Evolutionary conservation across 2,113 vertebrate species (phyloP).

Genomic region (Myotis lucifugus): DNA sequence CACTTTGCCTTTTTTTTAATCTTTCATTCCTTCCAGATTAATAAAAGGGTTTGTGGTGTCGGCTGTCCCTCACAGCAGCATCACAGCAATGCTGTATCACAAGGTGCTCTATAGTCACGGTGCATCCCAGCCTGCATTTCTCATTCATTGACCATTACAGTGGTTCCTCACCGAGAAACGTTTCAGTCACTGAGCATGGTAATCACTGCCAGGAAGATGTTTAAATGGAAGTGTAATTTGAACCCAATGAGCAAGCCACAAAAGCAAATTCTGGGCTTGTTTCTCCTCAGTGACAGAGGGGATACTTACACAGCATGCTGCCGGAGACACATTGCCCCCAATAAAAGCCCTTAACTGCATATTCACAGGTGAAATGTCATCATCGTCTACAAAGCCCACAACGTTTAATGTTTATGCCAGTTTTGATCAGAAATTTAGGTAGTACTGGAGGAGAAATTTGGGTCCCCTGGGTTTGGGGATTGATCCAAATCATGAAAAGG

Average conservation of each 20-base stretch:
- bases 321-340: neutral
- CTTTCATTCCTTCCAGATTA: neutral
- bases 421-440: neutral
- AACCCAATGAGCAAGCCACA: neutral
- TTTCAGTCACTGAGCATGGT: neutral
- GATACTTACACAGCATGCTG: neutral
- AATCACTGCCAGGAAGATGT: slow-evolving; percentile 28
- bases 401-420: neutral
- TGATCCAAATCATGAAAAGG: neutral
- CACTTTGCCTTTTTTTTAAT: neutral
- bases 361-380: neutral
- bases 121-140: neutral
- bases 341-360: neutral
- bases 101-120: neutral
- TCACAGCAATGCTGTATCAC: neutral
- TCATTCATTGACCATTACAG: neutral
- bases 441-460: neutral
- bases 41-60: neutral
- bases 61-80: neutral
- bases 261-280: neutral
- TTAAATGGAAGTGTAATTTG: slow-evolving; percentile 36
- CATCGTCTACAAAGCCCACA: neutral
- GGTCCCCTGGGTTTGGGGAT: neutral
- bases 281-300: neutral
- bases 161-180: neutral